These are phyloP conservation scores for Alca torda DNA, from an alignment of 2,797 vertebrate species.

Conservation along the genomic window DNA sequence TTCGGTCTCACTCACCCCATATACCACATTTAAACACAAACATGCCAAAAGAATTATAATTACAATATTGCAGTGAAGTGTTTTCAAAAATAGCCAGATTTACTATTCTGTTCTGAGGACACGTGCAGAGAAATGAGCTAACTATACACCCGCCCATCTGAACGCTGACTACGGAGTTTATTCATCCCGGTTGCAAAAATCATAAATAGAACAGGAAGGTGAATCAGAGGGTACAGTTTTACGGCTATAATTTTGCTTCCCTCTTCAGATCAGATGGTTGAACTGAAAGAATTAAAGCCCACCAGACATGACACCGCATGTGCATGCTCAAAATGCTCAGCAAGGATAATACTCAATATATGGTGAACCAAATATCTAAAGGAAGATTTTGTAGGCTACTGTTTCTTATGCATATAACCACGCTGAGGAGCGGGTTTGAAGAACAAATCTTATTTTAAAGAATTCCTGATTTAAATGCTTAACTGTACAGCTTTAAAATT, in stretches of 20 bases:
- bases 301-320: neutral
- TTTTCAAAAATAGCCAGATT: conserved; percentile 34
- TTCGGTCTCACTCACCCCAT: neutral
- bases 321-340: neutral
- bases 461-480: neutral
- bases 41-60: neutral
- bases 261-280: conserved; percentile 52
- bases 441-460: neutral
- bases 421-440: neutral
- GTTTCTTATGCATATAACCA: neutral
- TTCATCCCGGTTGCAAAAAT: conserved; percentile 56
- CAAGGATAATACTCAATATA: neutral
- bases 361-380: neutral
- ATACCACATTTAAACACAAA: neutral
- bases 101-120: neutral
- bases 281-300: conserved; percentile 43
- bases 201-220: conserved; percentile 68
- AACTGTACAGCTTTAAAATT: neutral
- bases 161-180: conserved; percentile 49
- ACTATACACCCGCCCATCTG: neutral
- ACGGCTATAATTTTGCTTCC: conserved; percentile 47
- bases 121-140: neutral
- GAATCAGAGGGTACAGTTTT: conserved; percentile 59
- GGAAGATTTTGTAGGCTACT: neutral
- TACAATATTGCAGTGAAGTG: neutral